Conservation (phyloP, 2,113 vertebrate species). For the Phaethornis superciliosus region DNA sequence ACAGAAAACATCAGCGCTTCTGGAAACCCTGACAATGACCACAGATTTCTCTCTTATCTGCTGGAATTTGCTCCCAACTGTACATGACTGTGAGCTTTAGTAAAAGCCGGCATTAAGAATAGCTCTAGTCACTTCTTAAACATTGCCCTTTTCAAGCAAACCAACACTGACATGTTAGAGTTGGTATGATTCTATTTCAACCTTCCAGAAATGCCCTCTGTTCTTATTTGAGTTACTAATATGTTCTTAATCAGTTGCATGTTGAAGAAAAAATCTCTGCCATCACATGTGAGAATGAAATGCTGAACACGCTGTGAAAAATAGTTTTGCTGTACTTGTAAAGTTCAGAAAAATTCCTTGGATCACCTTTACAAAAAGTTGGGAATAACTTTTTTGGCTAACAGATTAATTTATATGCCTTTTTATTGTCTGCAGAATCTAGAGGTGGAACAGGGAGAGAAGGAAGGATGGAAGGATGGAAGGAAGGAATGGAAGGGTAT, state of each 20-base stretch:
- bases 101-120: neutral
- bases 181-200: neutral
- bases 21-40: neutral
- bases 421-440: neutral
- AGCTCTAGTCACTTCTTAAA: neutral
- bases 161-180: neutral
- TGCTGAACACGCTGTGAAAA: neutral
- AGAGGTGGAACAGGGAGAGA: neutral
- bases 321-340: neutral
- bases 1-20: neutral
- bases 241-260: neutral
- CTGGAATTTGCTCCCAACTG: neutral
- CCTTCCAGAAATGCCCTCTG: neutral
- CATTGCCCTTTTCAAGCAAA: neutral
- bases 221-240: neutral
- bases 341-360: neutral
- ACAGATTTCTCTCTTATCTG: neutral
- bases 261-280: neutral
- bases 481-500: neutral
- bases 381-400: neutral
- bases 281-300: fast-evolving
- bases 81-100: neutral
- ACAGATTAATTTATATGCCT: neutral
- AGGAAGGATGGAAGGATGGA: neutral
- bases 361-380: neutral